Percentiles rank a stretch among this genome's conserved stretches.
Conservation (phyloP, 2,888 invertebrate species). For the Scaeva pyrastri region DNA sequence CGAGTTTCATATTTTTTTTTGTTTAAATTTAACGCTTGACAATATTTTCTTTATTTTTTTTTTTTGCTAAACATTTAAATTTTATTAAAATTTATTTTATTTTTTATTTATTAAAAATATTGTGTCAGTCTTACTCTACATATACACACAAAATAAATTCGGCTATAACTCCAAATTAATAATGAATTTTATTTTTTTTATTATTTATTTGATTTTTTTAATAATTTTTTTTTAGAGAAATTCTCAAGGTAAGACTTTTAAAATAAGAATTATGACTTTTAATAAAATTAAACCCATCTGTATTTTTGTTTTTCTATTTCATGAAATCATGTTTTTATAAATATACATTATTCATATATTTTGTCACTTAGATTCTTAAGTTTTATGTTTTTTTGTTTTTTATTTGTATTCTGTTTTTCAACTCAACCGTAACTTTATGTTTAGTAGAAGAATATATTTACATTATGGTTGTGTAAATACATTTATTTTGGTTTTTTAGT, state of each 20-base stretch:
- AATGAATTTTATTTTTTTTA: slow-evolving; percentile 4
- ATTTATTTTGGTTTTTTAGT: slow-evolving; percentile 27
- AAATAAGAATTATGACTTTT: neutral
- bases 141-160: slow-evolving; percentile 74
- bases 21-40: slow-evolving; percentile 45
- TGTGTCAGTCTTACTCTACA: slow-evolving; percentile 75
- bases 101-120: slow-evolving; percentile 58
- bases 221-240: slow-evolving; percentile 13
- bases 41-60: slow-evolving; percentile 23
- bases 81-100: slow-evolving; percentile 46
- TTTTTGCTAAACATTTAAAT: slow-evolving; percentile 63
- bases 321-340: slow-evolving; percentile 56
- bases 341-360: slow-evolving; percentile 46
- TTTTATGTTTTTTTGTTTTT: slow-evolving; percentile 19
- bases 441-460: slow-evolving; percentile 75
- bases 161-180: slow-evolving; percentile 58
- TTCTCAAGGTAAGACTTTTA: slow-evolving; percentile 20
- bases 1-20: slow-evolving; percentile 34
- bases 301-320: slow-evolving; percentile 25
- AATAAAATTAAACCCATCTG: slow-evolving; percentile 45
- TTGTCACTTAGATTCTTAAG: slow-evolving; percentile 7
- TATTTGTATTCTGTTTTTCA: slow-evolving; percentile 33
- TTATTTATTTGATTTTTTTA: slow-evolving; percentile 1
- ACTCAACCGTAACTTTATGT: slow-evolving; percentile 56
- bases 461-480: slow-evolving; percentile 71